Percentiles rank a stretch among this genome's conserved stretches.
These are phyloP conservation scores for Teinopalpus imperialis DNA, from an alignment of 2,888 invertebrate genomes.

Conservation along the genomic window DNA sequence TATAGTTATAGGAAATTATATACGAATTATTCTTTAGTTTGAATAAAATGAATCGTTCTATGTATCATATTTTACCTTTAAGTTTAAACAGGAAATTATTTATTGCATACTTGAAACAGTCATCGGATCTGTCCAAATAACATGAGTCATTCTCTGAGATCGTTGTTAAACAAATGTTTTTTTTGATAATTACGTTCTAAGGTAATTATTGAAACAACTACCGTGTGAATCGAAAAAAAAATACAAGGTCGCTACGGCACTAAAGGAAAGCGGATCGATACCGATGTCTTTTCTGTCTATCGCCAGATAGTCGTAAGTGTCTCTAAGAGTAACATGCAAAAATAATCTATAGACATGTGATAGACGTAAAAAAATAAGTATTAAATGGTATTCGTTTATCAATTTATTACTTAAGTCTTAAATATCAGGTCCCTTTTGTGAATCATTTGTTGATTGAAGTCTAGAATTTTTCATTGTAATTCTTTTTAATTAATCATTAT, in stretches of 20 bases:
- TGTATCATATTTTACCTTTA: too few relatives aligned
- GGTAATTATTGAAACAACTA: conserved; percentile 7
- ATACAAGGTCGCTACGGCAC: conserved; percentile 13
- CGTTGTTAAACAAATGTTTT: conserved; percentile 8
- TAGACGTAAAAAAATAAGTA: too few relatives aligned
- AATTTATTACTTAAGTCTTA: too few relatives aligned
- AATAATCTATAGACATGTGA: not conserved
- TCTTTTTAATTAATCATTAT: too few relatives aligned
- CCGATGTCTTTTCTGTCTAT: not conserved
- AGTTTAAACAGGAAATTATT: not conserved
- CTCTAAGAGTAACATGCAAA: not conserved
- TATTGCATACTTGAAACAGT: conserved; percentile 12
- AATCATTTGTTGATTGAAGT: too few relatives aligned
- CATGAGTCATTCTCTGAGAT: not conserved
- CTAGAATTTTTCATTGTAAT: too few relatives aligned
- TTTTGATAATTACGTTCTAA: conserved; percentile 19
- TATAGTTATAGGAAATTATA: too few relatives aligned
- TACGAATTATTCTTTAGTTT: too few relatives aligned
- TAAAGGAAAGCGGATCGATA: conserved; percentile 7
- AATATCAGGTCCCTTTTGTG: too few relatives aligned
- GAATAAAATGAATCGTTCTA: too few relatives aligned
- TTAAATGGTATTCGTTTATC: too few relatives aligned
- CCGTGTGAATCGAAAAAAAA: conserved; percentile 6
- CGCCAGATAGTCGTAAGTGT: too few relatives aligned
- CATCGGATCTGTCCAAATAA: conserved; percentile 7